These are phyloP conservation scores for Morinoia aosen DNA, from an alignment of 2,888 invertebrate species.

Conservation along the genomic window DNA sequence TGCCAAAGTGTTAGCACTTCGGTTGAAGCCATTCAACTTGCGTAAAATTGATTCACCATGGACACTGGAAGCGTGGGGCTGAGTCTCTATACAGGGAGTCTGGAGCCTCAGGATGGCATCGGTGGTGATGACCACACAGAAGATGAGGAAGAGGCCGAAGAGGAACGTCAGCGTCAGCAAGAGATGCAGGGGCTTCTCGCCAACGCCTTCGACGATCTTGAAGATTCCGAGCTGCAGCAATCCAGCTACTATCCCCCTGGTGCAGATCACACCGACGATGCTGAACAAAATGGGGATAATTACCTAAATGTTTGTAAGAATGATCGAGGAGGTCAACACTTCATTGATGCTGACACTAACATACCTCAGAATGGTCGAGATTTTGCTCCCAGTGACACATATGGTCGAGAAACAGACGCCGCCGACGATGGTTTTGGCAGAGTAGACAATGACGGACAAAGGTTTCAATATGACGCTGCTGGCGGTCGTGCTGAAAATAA, in stretches of 20 bases:
- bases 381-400: not conserved
- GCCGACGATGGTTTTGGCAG: not conserved
- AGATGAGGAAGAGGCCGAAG: slow-evolving; percentile 56
- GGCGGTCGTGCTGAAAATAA: not conserved
- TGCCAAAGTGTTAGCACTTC: not conserved
- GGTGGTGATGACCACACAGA: slow-evolving; percentile 47
- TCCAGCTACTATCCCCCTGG: slow-evolving; percentile 43
- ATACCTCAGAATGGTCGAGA: not conserved
- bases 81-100: slow-evolving; percentile 20
- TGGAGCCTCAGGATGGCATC: not conserved
- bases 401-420: not conserved
- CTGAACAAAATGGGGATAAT: not conserved
- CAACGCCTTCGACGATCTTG: slow-evolving; percentile 64
- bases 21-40: not conserved
- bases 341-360: not conserved
- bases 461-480: not conserved
- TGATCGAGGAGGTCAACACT: not conserved
- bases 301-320: not conserved
- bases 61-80: slow-evolving; percentile 23
- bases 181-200: slow-evolving; percentile 61
- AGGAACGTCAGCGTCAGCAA: slow-evolving; percentile 55
- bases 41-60: not conserved
- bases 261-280: not conserved
- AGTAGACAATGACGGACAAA: not conserved
- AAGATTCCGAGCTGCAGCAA: slow-evolving; percentile 58